phyloP scores from a whole-genome alignment of 1,140 invertebrate species.

The Pomacea maculata region DNA sequence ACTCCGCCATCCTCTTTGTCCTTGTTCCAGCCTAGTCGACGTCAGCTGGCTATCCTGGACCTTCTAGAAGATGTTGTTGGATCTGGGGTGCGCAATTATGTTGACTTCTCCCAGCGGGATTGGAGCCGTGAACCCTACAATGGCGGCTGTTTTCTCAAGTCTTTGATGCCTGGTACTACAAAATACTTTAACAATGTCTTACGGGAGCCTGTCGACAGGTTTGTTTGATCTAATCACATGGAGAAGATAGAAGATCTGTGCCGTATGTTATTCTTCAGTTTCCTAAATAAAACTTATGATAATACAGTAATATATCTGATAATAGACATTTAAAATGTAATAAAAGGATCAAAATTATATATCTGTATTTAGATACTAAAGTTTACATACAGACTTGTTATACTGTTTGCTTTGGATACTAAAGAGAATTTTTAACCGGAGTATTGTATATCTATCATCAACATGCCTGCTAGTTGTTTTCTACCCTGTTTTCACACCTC shows the following conservation, averaged over 20 bases:
- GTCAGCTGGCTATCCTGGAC: conserved; percentile 51
- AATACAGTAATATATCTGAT: no score
- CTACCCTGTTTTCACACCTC: no score
- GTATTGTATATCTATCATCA: no score
- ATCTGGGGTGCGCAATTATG: conserved; percentile 34
- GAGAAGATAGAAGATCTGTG: neutral
- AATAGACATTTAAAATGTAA: no score
- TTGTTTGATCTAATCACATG: neutral
- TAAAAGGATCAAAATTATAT: no score
- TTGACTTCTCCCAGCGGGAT: conserved; percentile 59
- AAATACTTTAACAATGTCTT: conserved; percentile 45
- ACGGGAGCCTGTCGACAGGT: conserved; percentile 50
- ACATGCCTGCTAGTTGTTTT: no score
- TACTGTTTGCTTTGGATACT: no score
- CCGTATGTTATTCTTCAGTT: neutral
- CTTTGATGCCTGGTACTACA: conserved; percentile 48
- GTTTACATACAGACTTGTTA: no score
- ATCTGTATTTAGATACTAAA: no score
- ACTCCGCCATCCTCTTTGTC: neutral
- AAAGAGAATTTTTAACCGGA: no score
- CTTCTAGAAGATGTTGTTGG: conserved; percentile 58
- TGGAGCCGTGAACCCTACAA: conserved; percentile 58
- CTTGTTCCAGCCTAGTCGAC: conserved; percentile 26
- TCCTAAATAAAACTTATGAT: neutral
- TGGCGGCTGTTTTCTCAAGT: conserved; percentile 57